phyloP scores from a whole-genome alignment of 64 coral and sea anemone genomes.

The Hydrozoanthus tunicans region DNA sequence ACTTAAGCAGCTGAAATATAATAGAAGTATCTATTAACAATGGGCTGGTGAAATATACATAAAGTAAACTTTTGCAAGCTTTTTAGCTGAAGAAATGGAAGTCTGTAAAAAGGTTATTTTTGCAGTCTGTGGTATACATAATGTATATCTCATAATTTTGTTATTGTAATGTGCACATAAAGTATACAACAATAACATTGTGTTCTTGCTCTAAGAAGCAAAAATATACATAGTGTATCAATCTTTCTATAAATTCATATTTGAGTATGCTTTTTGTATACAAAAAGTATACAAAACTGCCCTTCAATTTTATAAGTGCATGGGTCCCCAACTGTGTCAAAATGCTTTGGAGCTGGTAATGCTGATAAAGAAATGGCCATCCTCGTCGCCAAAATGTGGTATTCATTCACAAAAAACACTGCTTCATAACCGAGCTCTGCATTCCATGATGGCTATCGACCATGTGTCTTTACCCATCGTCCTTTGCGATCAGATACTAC shows the following conservation, averaged over 20 bases:
- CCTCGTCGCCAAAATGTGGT: too few species aligned
- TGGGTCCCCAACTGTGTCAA: too few species aligned
- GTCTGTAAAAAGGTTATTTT: background rate
- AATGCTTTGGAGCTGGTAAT: too few species aligned
- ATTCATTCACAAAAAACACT: too few species aligned
- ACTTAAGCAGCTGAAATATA: too few species aligned
- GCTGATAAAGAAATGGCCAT: too few species aligned
- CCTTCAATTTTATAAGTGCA: background rate
- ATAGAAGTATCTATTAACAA: background rate
- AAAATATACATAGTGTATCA: slow-evolving; percentile 20
- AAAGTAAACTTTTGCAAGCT: slow-evolving; percentile 25
- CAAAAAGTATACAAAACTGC: slow-evolving; percentile 1
- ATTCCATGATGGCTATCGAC: too few species aligned
- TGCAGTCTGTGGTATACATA: slow-evolving; percentile 36
- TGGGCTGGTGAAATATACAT: slow-evolving; percentile 45
- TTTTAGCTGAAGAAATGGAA: slow-evolving; percentile 9
- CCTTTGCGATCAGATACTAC: too few species aligned
- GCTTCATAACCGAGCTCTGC: too few species aligned
- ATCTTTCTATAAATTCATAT: slow-evolving; percentile 21
- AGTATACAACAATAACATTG: slow-evolving; percentile 14
- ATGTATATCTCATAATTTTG: slow-evolving; percentile 23
- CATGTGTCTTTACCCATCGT: too few species aligned
- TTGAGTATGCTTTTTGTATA: slow-evolving; percentile 11
- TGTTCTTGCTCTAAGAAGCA: slow-evolving; percentile 23
- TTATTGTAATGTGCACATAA: slow-evolving; percentile 15